Evolutionary conservation across 2,888 invertebrate species (phyloP), one percentile per base, ranked within the genome.

Genomic region (Arge pagana): DNA sequence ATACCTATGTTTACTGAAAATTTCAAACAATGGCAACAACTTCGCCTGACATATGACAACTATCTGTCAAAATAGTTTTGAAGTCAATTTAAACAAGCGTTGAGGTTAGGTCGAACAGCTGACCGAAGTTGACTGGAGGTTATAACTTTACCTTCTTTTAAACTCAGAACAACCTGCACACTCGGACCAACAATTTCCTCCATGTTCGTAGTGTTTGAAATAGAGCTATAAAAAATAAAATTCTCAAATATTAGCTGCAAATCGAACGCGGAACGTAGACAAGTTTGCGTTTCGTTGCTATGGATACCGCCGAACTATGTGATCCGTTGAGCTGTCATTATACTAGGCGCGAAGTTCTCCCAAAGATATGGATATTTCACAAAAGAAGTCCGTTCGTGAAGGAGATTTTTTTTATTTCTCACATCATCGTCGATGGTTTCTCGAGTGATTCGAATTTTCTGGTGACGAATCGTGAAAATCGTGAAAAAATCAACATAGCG

Each of bases 151-250:
- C 87, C 87, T 78, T 86, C 85, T 75, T 84, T 85, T 23, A 88
- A 79, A 55, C 83, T 83, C 48, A 88, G 76, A 56, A 87, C 83
- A 60, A 88, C 82, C 74, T 86, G 85, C 53, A 86, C 82, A 64
- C 81, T 82, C 54, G 83, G 82, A 56, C 84, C 85, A 51, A 77
- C 76, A 59, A 87, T 75, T 66, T 86, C 84, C 65, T 86, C 84
- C 86, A 87, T 87, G n/a, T n/a, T n/a, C n/a, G 7, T n/a, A 51
- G 26, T 48, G 13, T 39, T 15, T 48, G 28, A 35, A 54, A 54
- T 40, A 57, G 41, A 42, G 42, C 13, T n/a, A 33, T 53, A 28
- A 50, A 43, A 52, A 52, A 40, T 3, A 2, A 24, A 39, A 42
- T 30, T 24, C n/a, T 10, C 16, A 48, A 26, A 31, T 7, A 49